These are phyloP conservation scores for Euura lappo DNA, from an alignment of 1,140 invertebrate genomes.

Conservation along the genomic window DNA sequence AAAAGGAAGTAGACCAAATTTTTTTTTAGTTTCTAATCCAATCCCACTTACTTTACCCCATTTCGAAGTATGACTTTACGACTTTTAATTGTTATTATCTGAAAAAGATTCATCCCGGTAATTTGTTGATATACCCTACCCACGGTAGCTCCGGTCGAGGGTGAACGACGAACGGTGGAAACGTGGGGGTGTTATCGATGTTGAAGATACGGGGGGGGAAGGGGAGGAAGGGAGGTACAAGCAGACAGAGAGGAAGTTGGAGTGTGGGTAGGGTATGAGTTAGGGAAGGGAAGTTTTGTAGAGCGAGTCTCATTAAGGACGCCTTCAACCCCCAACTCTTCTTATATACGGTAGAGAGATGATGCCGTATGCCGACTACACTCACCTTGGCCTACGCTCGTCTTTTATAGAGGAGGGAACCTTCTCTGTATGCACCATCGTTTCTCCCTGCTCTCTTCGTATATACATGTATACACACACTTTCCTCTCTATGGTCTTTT, in stretches of 20 bases:
- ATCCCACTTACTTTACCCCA: too few species aligned
- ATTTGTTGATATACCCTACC: not conserved
- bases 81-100: slow-evolving; percentile 2
- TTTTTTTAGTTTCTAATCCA: too few species aligned
- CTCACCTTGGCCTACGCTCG: slow-evolving; percentile 15
- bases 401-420: slow-evolving; percentile 33
- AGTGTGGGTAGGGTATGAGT: not conserved
- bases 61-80: not conserved
- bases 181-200: not conserved
- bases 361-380: slow-evolving; percentile 8
- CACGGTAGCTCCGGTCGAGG: not conserved
- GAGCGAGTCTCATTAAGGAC: slow-evolving; percentile 50
- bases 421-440: not conserved
- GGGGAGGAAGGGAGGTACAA: slow-evolving; percentile 36
- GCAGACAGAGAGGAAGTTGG: slow-evolving; percentile 16
- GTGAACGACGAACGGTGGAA: not conserved
- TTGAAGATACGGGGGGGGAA: not conserved
- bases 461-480: slow-evolving; percentile 12
- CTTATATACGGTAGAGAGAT: not conserved
- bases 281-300: slow-evolving; percentile 25
- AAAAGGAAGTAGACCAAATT: too few species aligned
- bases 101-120: not conserved
- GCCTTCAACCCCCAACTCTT: slow-evolving; percentile 32
- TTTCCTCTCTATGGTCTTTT: slow-evolving; percentile 18
- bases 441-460: slow-evolving; percentile 16